These are phyloP conservation scores for Caenorhabditis sp. DNA, from an alignment of 2,888 invertebrate genomes.

Conservation along the genomic window DNA sequence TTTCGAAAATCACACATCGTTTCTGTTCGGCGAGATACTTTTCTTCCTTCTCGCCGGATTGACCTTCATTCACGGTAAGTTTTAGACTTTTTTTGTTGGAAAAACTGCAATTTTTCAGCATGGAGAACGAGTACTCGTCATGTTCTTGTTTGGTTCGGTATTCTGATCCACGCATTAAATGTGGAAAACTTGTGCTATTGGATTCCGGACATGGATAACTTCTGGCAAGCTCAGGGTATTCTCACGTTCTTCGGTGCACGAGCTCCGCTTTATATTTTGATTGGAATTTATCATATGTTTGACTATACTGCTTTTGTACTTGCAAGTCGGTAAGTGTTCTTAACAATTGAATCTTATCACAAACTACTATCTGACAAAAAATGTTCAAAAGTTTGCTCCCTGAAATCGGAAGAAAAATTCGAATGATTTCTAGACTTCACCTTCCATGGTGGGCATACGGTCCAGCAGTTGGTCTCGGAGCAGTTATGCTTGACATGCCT, in stretches of 20 bases:
- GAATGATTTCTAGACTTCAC: slow-evolving; percentile 68
- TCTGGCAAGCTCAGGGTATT: slow-evolving; percentile 81
- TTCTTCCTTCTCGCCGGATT: slow-evolving; percentile 77
- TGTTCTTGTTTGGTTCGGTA: slow-evolving; percentile 81
- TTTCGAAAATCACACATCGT: slow-evolving; percentile 75
- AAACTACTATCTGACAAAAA: too few relatives aligned
- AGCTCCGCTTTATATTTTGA: slow-evolving; percentile 80
- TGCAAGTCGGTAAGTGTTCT: slow-evolving; percentile 49
- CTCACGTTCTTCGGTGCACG: slow-evolving; percentile 80
- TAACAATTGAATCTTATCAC: too few relatives aligned
- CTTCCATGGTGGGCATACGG: slow-evolving; percentile 74
- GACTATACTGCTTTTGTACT: slow-evolving; percentile 74
- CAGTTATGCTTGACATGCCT: slow-evolving; percentile 81
- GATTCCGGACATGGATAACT: slow-evolving; percentile 82
- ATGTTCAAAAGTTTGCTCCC: too few relatives aligned
- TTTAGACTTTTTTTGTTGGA: background rate
- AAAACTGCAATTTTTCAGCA: slow-evolving; percentile 73
- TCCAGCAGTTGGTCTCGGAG: slow-evolving; percentile 77
- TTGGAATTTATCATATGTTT: slow-evolving; percentile 76
- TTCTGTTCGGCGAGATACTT: slow-evolving; percentile 77
- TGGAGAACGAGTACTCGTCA: slow-evolving; percentile 80
- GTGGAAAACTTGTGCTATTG: slow-evolving; percentile 80
- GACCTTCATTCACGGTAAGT: slow-evolving; percentile 76
- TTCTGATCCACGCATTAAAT: slow-evolving; percentile 80
- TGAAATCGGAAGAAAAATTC: too few relatives aligned